Percentiles rank a stretch among this genome's conserved stretches.
phyloP scores from a whole-genome alignment of 2,113 vertebrate species.

The Apteryx mantelli region DNA sequence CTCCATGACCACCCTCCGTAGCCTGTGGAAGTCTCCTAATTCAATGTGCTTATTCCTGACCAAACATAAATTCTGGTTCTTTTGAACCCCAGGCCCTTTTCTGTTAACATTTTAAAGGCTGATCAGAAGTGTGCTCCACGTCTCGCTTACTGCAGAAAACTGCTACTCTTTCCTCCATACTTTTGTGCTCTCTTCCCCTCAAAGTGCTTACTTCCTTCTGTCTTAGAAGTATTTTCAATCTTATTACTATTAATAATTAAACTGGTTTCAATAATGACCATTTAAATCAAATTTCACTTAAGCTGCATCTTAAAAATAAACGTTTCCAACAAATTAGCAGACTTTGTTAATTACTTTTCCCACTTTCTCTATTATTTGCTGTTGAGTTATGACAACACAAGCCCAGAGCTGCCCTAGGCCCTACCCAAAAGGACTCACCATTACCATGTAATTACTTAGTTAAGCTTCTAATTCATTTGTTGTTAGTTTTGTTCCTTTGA shows the following conservation, averaged over 20 bases:
- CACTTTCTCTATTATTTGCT: not conserved
- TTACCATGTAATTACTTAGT: conserved; percentile 44
- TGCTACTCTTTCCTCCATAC: not conserved
- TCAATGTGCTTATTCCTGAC: not conserved
- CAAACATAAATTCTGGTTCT: not conserved
- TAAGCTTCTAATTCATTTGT: conserved; percentile 28
- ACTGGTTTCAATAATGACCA: not conserved
- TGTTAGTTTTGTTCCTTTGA: conserved; percentile 48
- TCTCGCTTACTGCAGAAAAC: not conserved
- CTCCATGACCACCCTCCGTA: not conserved
- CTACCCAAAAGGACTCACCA: conserved; percentile 10
- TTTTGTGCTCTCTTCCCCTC: not conserved
- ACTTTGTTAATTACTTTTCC: not conserved
- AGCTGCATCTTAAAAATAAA: not conserved
- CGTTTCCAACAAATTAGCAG: not conserved
- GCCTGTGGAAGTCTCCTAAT: not conserved
- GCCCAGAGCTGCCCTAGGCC: not conserved
- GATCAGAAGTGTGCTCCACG: not conserved
- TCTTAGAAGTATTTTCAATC: not conserved
- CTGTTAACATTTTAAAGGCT: not conserved
- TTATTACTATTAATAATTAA: not conserved
- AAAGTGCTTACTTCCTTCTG: not conserved
- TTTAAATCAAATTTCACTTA: not conserved
- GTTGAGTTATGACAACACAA: not conserved
- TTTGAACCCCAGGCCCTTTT: not conserved